A percentile compares a stretch with the other conserved stretches of the same genome.
Conservation (phyloP, 2,888 invertebrate genomes). For the Thymelicus sylvestris region DNA sequence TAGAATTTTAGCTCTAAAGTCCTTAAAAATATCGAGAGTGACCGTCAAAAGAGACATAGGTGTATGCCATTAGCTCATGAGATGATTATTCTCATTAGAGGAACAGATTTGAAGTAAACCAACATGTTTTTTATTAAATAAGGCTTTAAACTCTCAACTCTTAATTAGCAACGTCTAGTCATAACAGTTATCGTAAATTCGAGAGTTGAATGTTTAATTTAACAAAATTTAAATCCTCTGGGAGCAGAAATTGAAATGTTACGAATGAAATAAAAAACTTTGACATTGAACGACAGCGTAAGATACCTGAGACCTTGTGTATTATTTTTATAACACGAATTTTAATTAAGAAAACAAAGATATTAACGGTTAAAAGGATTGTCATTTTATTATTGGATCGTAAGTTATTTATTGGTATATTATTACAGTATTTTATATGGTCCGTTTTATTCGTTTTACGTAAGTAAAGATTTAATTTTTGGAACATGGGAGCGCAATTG, state of each 20-base stretch:
- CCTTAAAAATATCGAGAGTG: too few species aligned
- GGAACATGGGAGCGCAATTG: not conserved
- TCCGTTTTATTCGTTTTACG: too few species aligned
- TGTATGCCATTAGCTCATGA: too few species aligned
- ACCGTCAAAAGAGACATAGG: too few species aligned
- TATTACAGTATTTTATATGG: too few species aligned
- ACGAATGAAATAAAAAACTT: slow-evolving; percentile 1
- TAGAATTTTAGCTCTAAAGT: too few species aligned
- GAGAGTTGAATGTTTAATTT: not conserved
- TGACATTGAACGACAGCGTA: not conserved
- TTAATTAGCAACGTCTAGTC: not conserved
- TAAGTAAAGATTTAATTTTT: not conserved
- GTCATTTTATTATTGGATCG: not conserved
- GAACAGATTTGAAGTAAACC: too few species aligned
- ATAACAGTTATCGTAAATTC: not conserved
- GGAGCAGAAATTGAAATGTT: slow-evolving; percentile 1
- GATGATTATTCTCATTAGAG: too few species aligned
- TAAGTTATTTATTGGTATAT: not conserved
- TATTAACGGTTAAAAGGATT: not conserved
- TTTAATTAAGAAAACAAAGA: not conserved
- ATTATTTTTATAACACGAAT: slow-evolving; percentile 2
- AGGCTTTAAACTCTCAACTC: not conserved
- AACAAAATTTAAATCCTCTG: slow-evolving; percentile 6
- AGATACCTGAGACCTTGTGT: not conserved
- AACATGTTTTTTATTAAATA: not conserved